Conservation (phyloP, 2,797 vertebrate genomes). For the Trematomus bernacchii region DNA sequence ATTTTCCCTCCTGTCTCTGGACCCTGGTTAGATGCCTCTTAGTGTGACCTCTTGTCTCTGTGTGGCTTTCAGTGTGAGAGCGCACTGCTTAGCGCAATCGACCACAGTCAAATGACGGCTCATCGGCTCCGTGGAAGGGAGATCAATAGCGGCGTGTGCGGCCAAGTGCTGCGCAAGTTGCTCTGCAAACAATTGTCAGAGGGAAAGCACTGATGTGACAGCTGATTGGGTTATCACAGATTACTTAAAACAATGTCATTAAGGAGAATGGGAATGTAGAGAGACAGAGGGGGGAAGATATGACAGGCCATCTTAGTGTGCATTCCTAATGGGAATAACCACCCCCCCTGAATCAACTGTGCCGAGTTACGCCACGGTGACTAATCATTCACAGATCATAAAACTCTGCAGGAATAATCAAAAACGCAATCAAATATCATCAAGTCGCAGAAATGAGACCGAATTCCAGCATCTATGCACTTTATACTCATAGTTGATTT, state of each 20-base stretch:
- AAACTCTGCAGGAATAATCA: slow-evolving; percentile 16
- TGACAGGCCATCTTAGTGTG: not conserved
- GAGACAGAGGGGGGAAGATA: not conserved
- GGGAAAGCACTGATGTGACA: slow-evolving; percentile 30
- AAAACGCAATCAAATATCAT: slow-evolving; percentile 25
- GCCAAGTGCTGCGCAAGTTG: not conserved
- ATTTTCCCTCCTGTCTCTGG: not conserved
- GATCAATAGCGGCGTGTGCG: slow-evolving; percentile 43
- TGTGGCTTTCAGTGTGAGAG: slow-evolving; percentile 30
- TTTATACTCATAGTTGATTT: slow-evolving; percentile 21
- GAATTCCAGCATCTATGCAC: slow-evolving; percentile 13
- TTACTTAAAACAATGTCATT: slow-evolving; percentile 52
- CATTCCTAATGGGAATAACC: slow-evolving; percentile 9
- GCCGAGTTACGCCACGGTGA: not conserved
- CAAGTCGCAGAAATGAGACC: slow-evolving; percentile 8
- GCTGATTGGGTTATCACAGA: slow-evolving; percentile 52
- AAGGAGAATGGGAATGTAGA: slow-evolving; percentile 6
- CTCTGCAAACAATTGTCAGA: slow-evolving; percentile 22
- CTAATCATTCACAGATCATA: slow-evolving; percentile 23
- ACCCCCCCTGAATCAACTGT: slow-evolving; percentile 8
- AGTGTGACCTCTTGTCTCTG: slow-evolving; percentile 42
- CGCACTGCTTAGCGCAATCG: slow-evolving; percentile 59
- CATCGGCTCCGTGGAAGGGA: slow-evolving; percentile 23
- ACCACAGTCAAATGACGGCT: slow-evolving; percentile 44
- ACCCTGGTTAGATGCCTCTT: slow-evolving; percentile 37